Evolutionary conservation across 2,888 invertebrate species (phyloP).

Genomic region (Patella depressa): DNA sequence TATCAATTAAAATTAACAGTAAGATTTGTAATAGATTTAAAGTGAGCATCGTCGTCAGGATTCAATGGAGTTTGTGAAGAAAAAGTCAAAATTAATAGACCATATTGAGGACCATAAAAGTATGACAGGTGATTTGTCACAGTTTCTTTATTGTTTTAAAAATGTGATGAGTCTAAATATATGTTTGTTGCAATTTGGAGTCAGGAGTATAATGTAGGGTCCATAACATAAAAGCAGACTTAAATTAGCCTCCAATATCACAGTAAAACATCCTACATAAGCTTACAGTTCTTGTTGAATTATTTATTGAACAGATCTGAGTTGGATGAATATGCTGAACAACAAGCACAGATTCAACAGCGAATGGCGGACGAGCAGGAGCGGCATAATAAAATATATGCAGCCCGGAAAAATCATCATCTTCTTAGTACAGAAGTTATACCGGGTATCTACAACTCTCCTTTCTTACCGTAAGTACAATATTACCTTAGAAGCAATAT

Average conservation of each 20-base stretch:
- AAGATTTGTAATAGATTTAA: no score
- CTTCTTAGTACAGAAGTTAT: constrained; percentile 68
- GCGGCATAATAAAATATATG: constrained; percentile 45
- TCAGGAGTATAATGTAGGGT: neutral
- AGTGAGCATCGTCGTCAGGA: no score
- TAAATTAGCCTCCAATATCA: neutral
- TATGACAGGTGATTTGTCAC: no score
- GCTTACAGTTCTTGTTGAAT: neutral
- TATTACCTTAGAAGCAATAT: no score
- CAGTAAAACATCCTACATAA: neutral
- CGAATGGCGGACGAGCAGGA: constrained; percentile 54
- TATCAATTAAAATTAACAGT: no score
- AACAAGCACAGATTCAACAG: constrained; percentile 54
- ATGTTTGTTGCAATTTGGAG: no score
- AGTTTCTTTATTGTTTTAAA: no score
- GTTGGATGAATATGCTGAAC: constrained; percentile 65
- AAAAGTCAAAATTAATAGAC: no score
- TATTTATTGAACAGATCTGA: constrained; percentile 49
- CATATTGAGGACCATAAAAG: no score
- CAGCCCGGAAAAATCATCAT: constrained; percentile 65
- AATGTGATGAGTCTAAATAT: no score
- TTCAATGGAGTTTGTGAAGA: no score
- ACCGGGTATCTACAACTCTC: constrained; percentile 70
- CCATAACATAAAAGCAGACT: no score
- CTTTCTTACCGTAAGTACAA: constrained; percentile 62